Percentiles rank a stretch among this genome's conserved stretches.
Evolutionary conservation across 2,888 invertebrate genomes (phyloP).

Genomic region (Phania funesta): DNA sequence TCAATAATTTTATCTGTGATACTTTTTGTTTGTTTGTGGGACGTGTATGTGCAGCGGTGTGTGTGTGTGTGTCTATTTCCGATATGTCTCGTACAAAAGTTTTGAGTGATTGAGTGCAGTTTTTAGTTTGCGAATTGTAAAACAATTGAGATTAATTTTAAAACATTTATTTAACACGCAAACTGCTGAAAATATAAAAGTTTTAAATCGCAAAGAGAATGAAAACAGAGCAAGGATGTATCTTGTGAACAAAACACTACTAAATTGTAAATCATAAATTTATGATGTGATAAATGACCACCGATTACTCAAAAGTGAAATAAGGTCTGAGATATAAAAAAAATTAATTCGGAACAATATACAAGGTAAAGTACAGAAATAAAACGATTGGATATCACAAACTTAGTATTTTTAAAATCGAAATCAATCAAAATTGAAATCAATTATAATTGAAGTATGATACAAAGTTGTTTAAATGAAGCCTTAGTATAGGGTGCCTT

Average conservation of each 20-base stretch:
- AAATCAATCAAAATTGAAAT: too few relatives aligned
- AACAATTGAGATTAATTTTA: slow-evolving; percentile 66
- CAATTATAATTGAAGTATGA: too few relatives aligned
- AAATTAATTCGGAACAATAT: background rate
- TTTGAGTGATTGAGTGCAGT: slow-evolving; percentile 65
- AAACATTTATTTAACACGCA: slow-evolving; percentile 58
- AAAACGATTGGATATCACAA: too few relatives aligned
- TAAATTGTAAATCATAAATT: slow-evolving; percentile 57
- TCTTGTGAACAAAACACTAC: slow-evolving; percentile 30
- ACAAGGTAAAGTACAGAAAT: slow-evolving; percentile 21
- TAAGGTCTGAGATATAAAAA: slow-evolving; percentile 7
- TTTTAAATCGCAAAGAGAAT: background rate
- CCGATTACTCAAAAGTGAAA: slow-evolving; percentile 47
- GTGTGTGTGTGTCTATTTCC: slow-evolving; percentile 31
- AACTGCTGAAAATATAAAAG: slow-evolving; percentile 30
- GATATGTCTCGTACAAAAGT: slow-evolving; percentile 54
- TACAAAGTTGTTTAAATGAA: too few relatives aligned
- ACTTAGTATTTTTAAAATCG: too few relatives aligned
- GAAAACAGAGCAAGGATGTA: slow-evolving; percentile 17
- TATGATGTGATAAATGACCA: slow-evolving; percentile 60
- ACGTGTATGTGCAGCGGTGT: background rate
- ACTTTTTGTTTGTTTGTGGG: too few relatives aligned
- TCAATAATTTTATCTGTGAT: slow-evolving; percentile 18
- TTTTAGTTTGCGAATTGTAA: slow-evolving; percentile 65
- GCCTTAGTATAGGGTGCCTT: too few relatives aligned